Base-by-base conservation (phyloP, 2,888 invertebrate species). In the Empis livida region DNA sequence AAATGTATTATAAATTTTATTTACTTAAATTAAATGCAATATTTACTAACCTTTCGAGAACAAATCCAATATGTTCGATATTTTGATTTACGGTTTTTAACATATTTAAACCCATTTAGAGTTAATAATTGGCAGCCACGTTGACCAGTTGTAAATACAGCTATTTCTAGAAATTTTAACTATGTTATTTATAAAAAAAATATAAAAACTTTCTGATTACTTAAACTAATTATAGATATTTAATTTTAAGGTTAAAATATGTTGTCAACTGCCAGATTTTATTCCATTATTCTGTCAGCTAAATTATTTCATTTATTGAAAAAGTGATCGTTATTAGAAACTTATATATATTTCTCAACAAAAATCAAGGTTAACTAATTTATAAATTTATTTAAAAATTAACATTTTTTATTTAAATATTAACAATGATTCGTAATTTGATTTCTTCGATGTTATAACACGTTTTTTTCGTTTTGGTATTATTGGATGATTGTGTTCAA, bases 11-110 rank as follows among this genome's bases (percentile, higher is more conserved):
- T n/a, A n/a, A n/a, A n/a, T 39, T 39, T 16, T 10, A 39, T 2
- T 10, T 10, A 39, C 6, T 39, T 39, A 39, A 10, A 11, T 5
- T 9, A 10, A 39, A 14, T 9, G 14, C 6, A 14, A 15, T 15
- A 10, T 15, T 15, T 39, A 47, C 53, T 54, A 42, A 67, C 68
- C 60, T 68, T 69, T 49, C 60, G 59, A 6, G 68, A 60, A 53
- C 68, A 69, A 42, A 69, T 67, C 68, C 68, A 69, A 53, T 69
- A 69, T 3, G 67, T 68, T 39, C 67, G 63, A 27, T 57, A 61
- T 11, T 56, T 58, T 1, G 68, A 65, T 50, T 60, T 57, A 15
- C 69, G 64, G 57, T 69, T 69, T 52, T 64, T 67, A 2, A 68
- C 68, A 55, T 62, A 69, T 47, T 62, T 64, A 46, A 62, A 64